Conservation (phyloP, 2,888 invertebrate species). For the Dryobota labecula region DNA sequence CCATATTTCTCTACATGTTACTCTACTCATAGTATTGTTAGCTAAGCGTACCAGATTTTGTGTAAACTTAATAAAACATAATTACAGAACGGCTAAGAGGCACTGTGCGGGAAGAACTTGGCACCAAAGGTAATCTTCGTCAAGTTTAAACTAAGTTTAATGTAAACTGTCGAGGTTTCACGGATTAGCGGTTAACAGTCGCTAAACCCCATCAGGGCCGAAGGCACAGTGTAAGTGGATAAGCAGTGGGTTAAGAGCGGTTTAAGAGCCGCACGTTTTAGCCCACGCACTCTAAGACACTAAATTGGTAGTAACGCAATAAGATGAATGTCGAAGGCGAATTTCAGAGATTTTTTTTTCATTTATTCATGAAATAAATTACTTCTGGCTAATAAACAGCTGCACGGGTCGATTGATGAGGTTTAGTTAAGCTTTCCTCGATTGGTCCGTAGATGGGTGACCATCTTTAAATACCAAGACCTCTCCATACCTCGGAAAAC, state of each 20-base stretch:
- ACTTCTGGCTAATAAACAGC: too few species aligned
- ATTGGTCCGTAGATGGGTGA: too few species aligned
- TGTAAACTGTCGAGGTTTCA: constrained; percentile 75
- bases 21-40: not conserved
- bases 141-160: constrained; percentile 74
- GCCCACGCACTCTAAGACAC: not conserved
- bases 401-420: too few species aligned
- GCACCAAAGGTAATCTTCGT: constrained; percentile 72
- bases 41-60: constrained; percentile 11
- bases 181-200: constrained; percentile 78
- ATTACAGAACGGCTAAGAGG: constrained; percentile 57
- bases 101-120: constrained; percentile 51
- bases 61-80: constrained; percentile 57
- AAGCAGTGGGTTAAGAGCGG: constrained; percentile 14
- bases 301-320: not conserved
- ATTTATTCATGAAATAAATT: constrained; percentile 8
- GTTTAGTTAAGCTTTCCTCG: too few species aligned
- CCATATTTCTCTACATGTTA: not conserved
- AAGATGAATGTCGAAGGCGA: not conserved
- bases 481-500: too few species aligned
- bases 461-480: too few species aligned
- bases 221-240: constrained; percentile 32
- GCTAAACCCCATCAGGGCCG: constrained; percentile 66
- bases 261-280: not conserved
- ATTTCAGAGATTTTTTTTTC: not conserved